Evolutionary conservation across 2,888 invertebrate species (phyloP), one percentile per base, ranked within the genome.

Genomic region (Pristionchus mayeri): DNA sequence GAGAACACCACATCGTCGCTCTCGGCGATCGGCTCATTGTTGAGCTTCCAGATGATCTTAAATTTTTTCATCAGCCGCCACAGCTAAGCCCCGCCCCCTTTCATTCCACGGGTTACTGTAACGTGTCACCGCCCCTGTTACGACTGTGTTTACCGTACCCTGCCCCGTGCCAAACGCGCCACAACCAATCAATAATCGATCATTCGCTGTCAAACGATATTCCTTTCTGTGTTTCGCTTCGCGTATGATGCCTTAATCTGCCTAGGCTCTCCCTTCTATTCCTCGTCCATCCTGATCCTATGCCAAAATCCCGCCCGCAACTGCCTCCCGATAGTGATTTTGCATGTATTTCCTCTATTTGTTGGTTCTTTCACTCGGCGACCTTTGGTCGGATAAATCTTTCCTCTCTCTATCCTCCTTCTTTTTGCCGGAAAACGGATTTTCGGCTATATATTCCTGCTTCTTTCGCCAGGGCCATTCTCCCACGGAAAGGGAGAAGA

Each of bases 21-120:
- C 9, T 84, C 84, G 4, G 54, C 71, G 1, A 88, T 54, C 16
- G 67, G 54, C 27, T 63, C 63, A 21, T 86, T 87, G 60, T 88
- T 87, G 60, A 84, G 83, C 6, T 85, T 75, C 89, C 89, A 89
- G 0, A 27, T 80, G 16, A 89, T 87, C 89, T 89, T 86, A 40
- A 34, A 82, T 27, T n/a, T n/a, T n/a, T n/a, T n/a, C n/a, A n/a
- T n/a, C n/a, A n/a, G n/a, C n/a, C n/a, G n/a, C n/a, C 48, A 40
- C 40, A 82, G 54, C 80, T 78, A 75, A 84, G 78, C 50, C 60
- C 67, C 57, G 57, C 79, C 71, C 84, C 63, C 52, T 85, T 82
- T 76, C 60, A 6, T 11, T 44, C 3, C n/a, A 34, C 40, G 37
- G 30, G 40, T 76, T 82, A 21, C 75, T 52, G 24, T 60, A 50